phyloP scores from a whole-genome alignment of 2,888 invertebrate genomes.

The Lepidocyrtoides sp. region DNA sequence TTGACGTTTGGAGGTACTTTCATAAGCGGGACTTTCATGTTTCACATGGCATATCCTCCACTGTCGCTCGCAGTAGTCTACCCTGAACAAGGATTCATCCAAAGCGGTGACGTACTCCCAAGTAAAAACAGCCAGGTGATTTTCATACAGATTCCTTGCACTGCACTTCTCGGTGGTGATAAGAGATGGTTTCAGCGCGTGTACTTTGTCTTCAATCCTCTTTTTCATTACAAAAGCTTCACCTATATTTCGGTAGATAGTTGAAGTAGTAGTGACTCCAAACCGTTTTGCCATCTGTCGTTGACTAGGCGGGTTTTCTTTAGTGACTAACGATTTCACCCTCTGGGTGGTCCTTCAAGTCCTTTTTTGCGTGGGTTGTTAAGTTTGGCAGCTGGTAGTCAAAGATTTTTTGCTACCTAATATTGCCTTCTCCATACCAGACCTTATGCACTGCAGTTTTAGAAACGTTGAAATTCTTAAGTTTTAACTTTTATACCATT shows the following conservation, averaged over 20 bases:
- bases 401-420: neutral
- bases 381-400: conserved; percentile 1
- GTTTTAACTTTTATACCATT: conserved; percentile 21
- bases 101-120: conserved; percentile 47
- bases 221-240: neutral
- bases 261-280: neutral
- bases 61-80: conserved; percentile 28
- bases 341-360: neutral
- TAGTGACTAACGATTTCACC: neutral
- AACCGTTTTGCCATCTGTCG: neutral
- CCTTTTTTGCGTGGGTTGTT: neutral
- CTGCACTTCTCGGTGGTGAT: conserved; percentile 41
- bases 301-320: neutral
- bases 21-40: conserved; percentile 20
- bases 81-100: conserved; percentile 50
- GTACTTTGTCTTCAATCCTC: conserved; percentile 20
- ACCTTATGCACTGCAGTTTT: neutral
- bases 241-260: neutral
- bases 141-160: conserved; percentile 44
- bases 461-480: neutral
- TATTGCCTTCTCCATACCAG: neutral
- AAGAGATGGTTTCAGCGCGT: conserved; percentile 3
- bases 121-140: neutral
- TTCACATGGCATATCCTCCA: conserved; percentile 42
- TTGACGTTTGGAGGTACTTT: conserved; percentile 49